These are phyloP conservation scores for Zelleria hepariella DNA, from an alignment of 2,888 invertebrate species.

Conservation along the genomic window DNA sequence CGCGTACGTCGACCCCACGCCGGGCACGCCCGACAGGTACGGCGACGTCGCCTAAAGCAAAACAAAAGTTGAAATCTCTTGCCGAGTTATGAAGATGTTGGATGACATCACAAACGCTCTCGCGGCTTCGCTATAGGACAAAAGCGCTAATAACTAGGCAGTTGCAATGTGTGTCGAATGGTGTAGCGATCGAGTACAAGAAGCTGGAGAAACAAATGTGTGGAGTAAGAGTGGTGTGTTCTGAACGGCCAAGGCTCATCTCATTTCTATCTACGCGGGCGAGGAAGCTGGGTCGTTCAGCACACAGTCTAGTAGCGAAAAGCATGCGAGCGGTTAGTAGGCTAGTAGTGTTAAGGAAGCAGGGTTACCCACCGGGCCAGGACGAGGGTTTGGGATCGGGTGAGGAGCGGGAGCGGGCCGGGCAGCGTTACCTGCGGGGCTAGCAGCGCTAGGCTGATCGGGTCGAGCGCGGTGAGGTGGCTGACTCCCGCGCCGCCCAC, in stretches of 20 bases:
- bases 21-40: constrained; percentile 92
- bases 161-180: background rate
- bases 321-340: background rate
- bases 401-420: constrained; percentile 14
- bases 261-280: background rate
- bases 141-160: background rate
- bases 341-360: constrained; percentile 46
- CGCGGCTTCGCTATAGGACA: background rate
- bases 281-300: background rate
- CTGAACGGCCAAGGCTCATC: background rate
- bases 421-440: constrained; percentile 61
- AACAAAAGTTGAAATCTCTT: background rate
- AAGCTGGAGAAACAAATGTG: constrained; percentile 10
- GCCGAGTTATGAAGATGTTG: background rate
- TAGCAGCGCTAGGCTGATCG: constrained; percentile 70
- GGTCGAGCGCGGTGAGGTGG: constrained; percentile 72
- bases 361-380: constrained; percentile 45
- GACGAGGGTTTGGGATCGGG: constrained; percentile 12
- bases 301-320: background rate
- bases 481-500: constrained; percentile 69
- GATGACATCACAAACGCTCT: background rate
- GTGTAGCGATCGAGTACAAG: constrained; percentile 10
- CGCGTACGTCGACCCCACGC: constrained; percentile 90
- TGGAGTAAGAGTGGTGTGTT: constrained; percentile 8
- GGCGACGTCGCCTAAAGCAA: constrained; percentile 85